Evolutionary conservation across 2,797 vertebrate species (phyloP), one percentile per base, ranked within the genome.

Genomic region (Brachymystax lenok): DNA sequence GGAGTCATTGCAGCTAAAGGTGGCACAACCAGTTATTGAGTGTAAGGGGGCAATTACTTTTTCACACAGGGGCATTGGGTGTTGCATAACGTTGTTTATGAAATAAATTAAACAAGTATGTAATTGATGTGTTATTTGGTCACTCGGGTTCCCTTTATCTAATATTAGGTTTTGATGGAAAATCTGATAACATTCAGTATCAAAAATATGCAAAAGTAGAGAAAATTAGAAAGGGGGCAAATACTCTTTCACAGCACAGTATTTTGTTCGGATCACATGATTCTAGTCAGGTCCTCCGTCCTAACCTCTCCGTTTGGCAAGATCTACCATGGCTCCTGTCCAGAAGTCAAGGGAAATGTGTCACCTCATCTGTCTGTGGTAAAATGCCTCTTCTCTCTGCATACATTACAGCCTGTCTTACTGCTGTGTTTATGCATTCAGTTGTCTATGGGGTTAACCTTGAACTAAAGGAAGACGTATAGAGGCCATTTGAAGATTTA

Each of bases 401-500:
- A 63, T 70, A 35, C 24, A 71, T 64, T 51, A 64, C 56, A 33
- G 69, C 12, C 35, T 10, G 16, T 27, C 24, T 7, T n/a, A 27
- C 52, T 46, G 40, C 75, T 66, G 21, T n/a, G 17, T 69, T 66
- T 72, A 50, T 33, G 40, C 46, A 51, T 69, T 19, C 33, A 5
- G 64, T 17, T 35, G 50, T 52, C 76, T 54, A 54, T 61, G 56
- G 21, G 69, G 40, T 71, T 74, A 19, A 52, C 33, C 74, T 24
- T 70, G 50, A 35, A 54, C 54, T 54, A 40, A 63, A 46, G 46
- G 59, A 52, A 67, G 76, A 77, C 52, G 66, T 52, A 77, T 77
- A 30, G 46, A 24, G 61, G 69, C 19, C 61, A 66, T 66, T 77
- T 51, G 19, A 72, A 77, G 75, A 77, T 72, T 72, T 35, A 66